Percentiles rank a stretch among this genome's conserved stretches.
Evolutionary conservation across 2,888 invertebrate genomes (phyloP).

Genomic region (Fragum fragum): DNA sequence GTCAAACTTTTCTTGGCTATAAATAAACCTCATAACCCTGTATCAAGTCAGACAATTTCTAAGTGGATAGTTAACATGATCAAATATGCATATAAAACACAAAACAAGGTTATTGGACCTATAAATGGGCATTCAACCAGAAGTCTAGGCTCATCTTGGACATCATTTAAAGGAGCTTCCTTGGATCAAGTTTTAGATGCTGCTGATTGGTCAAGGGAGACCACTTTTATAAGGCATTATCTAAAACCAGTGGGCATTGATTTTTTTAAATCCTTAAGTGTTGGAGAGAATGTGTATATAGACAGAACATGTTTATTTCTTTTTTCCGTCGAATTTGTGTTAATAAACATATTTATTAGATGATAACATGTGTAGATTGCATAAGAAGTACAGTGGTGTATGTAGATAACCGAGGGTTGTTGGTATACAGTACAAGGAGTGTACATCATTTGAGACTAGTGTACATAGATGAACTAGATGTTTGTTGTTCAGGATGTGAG

Average conservation of each 20-base stretch:
- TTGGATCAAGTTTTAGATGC: constrained; percentile 35
- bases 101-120: constrained; percentile 13
- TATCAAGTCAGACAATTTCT: constrained; percentile 39
- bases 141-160: constrained; percentile 43
- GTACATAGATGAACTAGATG: background rate
- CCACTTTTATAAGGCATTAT: constrained; percentile 33
- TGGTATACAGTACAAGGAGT: background rate
- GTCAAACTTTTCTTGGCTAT: constrained; percentile 25
- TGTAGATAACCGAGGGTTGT: background rate
- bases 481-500: background rate
- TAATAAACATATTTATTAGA: background rate
- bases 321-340: background rate
- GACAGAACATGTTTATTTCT: background rate
- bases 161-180: constrained; percentile 40
- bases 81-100: constrained; percentile 26
- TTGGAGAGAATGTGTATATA: background rate
- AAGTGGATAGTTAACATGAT: constrained; percentile 32
- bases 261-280: background rate
- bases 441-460: background rate
- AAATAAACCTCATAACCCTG: constrained; percentile 39
- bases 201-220: no score
- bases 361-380: background rate
- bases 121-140: constrained; percentile 44
- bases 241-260: constrained; percentile 17
- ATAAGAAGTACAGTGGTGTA: background rate